Evolutionary conservation across 2,797 vertebrate species (phyloP).

Genomic region (Crenichthys baileyi): DNA sequence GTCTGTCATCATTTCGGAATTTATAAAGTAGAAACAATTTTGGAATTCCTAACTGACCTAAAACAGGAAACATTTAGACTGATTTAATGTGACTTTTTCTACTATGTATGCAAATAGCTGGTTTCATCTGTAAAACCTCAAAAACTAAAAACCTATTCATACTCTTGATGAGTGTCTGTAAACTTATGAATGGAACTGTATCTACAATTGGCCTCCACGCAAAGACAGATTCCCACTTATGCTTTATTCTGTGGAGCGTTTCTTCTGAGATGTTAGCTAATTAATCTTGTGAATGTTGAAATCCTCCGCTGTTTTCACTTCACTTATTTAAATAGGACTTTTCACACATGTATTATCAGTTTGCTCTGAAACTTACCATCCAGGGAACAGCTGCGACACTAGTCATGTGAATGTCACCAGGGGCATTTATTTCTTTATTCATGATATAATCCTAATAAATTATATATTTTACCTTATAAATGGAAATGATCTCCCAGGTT

Average conservation of each 20-base stretch:
- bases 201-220: background rate
- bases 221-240: slow-evolving; percentile 13
- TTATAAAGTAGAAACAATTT: background rate
- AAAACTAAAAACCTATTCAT: background rate
- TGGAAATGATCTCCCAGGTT: background rate
- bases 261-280: slow-evolving; percentile 3
- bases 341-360: background rate
- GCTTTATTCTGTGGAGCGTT: background rate
- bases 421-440: background rate
- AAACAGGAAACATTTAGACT: background rate
- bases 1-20: background rate
- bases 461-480: background rate
- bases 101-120: background rate
- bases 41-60: background rate
- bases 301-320: background rate
- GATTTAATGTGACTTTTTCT: background rate
- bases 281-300: slow-evolving; percentile 6
- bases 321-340: background rate
- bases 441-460: background rate
- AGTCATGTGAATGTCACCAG: background rate
- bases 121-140: background rate
- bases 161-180: background rate
- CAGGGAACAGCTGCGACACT: background rate
- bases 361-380: background rate
- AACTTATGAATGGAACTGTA: background rate